phyloP scores from a whole-genome alignment of 2,888 invertebrate species.

The Lithosia quadra region DNA sequence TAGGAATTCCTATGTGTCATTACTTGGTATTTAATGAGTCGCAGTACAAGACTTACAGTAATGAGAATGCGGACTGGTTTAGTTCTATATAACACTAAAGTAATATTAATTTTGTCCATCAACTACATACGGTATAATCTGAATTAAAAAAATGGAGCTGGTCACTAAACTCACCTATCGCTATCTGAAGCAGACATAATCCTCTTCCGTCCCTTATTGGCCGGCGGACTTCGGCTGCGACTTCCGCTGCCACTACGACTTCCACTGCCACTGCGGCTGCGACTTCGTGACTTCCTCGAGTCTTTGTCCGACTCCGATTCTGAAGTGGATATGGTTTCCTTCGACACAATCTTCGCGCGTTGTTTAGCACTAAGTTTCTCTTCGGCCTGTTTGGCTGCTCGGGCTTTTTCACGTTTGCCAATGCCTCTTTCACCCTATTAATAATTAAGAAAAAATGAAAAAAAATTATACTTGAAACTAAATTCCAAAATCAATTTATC shows the following conservation, averaged over 20 bases:
- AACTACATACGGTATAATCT: too few species aligned
- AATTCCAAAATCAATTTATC: too few species aligned
- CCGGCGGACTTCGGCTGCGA: conserved; percentile 75
- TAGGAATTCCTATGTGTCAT: too few species aligned
- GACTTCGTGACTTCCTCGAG: conserved; percentile 67
- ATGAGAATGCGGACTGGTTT: too few species aligned
- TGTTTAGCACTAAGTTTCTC: conserved; percentile 94
- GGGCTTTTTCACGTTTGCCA: conserved; percentile 75
- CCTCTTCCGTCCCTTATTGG: conserved; percentile 84
- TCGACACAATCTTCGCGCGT: conserved; percentile 95
- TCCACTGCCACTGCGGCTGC: conserved; percentile 73
- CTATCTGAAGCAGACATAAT: conserved; percentile 89
- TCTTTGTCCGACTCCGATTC: conserved; percentile 91
- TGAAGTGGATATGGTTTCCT: conserved; percentile 97
- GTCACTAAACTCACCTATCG: conserved; percentile 67
- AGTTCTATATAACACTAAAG: too few species aligned
- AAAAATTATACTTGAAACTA: too few species aligned
- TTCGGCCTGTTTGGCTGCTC: conserved; percentile 76
- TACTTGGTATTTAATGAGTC: too few species aligned
- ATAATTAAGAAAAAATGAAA: not conserved
- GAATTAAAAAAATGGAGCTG: too few species aligned
- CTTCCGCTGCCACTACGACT: conserved; percentile 63
- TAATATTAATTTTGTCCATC: too few species aligned
- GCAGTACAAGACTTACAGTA: too few species aligned
- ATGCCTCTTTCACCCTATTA: conserved; percentile 76